These are phyloP conservation scores for Caenorhabditis sp. DNA, from an alignment of 2,888 invertebrate species.

Conservation along the genomic window DNA sequence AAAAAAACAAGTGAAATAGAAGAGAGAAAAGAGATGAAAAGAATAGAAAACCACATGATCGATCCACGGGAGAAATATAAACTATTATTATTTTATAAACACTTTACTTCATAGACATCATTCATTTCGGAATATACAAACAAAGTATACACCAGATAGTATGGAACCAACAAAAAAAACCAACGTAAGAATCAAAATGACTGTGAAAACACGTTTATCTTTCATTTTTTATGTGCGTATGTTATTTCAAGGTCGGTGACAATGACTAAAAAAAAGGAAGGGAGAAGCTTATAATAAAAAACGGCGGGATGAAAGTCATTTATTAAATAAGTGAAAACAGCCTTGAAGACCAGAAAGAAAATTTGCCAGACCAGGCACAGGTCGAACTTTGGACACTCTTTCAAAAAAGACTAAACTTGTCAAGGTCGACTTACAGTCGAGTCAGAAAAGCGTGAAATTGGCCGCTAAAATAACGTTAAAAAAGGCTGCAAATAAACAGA, in stretches of 20 bases:
- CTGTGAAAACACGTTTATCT: constrained; percentile 5
- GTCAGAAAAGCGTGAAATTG: neutral
- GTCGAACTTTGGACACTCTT: neutral
- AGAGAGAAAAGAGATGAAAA: neutral
- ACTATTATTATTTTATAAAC: neutral
- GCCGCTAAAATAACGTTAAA: neutral
- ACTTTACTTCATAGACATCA: neutral
- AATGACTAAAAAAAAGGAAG: neutral
- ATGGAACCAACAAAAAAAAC: neutral
- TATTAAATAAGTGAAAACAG: neutral
- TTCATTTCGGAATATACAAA: neutral
- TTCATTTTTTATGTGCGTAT: neutral
- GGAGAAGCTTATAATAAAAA: neutral
- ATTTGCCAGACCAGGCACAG: too few relatives aligned
- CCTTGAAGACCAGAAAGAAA: neutral
- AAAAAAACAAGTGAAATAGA: neutral
- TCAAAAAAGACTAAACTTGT: neutral
- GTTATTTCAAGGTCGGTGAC: neutral
- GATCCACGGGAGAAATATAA: neutral
- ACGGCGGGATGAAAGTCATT: neutral
- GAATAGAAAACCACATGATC: neutral
- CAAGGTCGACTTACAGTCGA: neutral
- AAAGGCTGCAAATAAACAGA: too few relatives aligned
- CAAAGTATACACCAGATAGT: neutral
- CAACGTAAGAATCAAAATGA: neutral